Evolutionary conservation across 92 coral and sea anemone genomes (phyloP).

Genomic region (Palythoa grandis): DNA sequence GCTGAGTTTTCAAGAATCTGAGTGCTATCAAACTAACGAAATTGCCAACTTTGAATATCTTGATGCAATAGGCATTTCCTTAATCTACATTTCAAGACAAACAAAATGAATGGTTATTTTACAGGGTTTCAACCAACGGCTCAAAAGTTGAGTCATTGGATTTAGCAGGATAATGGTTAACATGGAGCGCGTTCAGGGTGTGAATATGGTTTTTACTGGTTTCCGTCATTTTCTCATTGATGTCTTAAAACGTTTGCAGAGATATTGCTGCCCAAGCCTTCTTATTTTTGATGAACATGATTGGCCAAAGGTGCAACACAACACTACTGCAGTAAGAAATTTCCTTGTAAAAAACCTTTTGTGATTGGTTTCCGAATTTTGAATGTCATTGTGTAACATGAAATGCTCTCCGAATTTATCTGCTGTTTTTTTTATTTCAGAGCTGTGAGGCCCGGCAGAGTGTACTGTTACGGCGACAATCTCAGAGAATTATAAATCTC

Average conservation of each 20-base stretch:
- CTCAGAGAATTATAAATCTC: constrained; percentile 30
- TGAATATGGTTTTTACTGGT: not conserved
- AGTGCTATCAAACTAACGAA: too few relatives aligned
- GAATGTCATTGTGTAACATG: too few relatives aligned
- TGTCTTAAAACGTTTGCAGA: not conserved
- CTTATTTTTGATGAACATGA: constrained; percentile 25
- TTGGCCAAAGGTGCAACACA: constrained; percentile 22
- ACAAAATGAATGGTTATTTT: too few relatives aligned
- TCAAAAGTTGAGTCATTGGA: too few relatives aligned
- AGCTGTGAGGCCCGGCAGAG: constrained; percentile 25
- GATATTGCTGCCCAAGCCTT: constrained; percentile 23
- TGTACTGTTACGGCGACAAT: not conserved
- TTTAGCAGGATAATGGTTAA: not conserved
- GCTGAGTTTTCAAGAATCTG: too few relatives aligned
- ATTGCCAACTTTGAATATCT: too few relatives aligned
- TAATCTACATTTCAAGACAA: too few relatives aligned
- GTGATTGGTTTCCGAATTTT: not conserved
- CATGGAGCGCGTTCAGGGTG: not conserved
- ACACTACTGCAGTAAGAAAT: constrained; percentile 31
- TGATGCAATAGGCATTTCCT: too few relatives aligned
- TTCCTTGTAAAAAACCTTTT: not conserved
- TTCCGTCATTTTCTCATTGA: not conserved
- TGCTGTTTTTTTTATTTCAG: not conserved
- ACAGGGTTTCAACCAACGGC: too few relatives aligned
- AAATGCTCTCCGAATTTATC: not conserved